Evolutionary conservation across 2,888 invertebrate species (phyloP), one percentile per base, ranked within the genome.

Genomic region (Eristalis intricaria): DNA sequence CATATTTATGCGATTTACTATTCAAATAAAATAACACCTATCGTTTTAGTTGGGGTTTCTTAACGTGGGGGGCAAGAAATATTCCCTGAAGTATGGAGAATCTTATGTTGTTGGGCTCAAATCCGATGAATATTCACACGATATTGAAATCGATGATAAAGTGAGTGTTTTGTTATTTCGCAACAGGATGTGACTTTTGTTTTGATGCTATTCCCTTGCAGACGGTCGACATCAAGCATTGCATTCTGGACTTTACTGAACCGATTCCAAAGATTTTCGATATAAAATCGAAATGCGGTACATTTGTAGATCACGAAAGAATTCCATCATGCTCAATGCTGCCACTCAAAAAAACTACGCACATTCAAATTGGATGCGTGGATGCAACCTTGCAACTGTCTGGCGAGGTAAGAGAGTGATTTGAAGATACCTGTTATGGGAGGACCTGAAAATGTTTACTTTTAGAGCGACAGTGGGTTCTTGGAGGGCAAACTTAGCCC

Each of bases 211-310:
- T 11, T 58, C 4, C 2, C 2, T 64, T 74, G 15, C 60, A 87
- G 87, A 73, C 79, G 15, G 76, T 87, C 10, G 87, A 87, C 40
- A 60, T 87, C 4, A 87, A 84, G n/a, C 87, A 87, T 50, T 79
- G 83, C 15, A 10, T 87, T 3, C 35, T 87, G 38, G 84, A 84
- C 29, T 84, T 71, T 5, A 32, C 64, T 11, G 58, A 84, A 22
- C 63, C 11, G 43, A 2, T 19, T 32, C 71, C 58, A 22, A 64
- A 50, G 50, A 63, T 87, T 1, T 22, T 84, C 22, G 87, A 87
- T 38, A 56, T 84, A 11, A 71, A 19, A 43, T 87, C 87, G 23
- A 84, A 87, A 76, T 65, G 58, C 43, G 87, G 87, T 38, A 84
- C 87, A 11, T 87, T 76, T 69, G 58, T 87, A 2, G 79, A 76